Evolutionary conservation across 1,140 invertebrate species (phyloP).

Genomic region (Apis florea): DNA sequence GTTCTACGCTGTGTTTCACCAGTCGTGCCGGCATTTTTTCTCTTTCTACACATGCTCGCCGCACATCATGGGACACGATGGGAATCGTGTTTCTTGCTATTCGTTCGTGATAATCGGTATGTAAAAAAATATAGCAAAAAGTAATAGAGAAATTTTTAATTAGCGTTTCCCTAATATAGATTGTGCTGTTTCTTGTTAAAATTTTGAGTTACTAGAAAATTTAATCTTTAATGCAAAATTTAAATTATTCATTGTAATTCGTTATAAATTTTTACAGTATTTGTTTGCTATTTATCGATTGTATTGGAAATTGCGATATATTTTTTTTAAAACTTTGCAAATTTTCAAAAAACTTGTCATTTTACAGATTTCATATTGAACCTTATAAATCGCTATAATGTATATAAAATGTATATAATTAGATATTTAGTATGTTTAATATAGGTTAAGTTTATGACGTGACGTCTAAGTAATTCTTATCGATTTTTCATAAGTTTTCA

Average conservation of each 20-base stretch:
- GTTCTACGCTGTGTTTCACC: conserved; percentile 56
- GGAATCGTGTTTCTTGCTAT: conserved; percentile 1
- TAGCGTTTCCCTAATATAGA: conserved; percentile 10
- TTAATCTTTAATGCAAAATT: background rate
- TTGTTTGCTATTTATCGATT: background rate
- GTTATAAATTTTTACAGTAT: background rate
- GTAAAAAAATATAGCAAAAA: conserved; percentile 14
- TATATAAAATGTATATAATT: too few relatives aligned
- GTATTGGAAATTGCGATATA: background rate
- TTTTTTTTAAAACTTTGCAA: too few relatives aligned
- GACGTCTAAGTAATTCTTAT: background rate
- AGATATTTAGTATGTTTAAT: too few relatives aligned
- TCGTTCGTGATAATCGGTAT: conserved; percentile 5
- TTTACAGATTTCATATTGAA: background rate
- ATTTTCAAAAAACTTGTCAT: too few relatives aligned
- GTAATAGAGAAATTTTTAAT: background rate
- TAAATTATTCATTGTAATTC: background rate
- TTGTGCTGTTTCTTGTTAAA: background rate
- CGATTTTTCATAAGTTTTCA: background rate
- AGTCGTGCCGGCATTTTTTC: background rate
- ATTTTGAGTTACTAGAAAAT: too few relatives aligned
- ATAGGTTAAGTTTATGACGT: background rate
- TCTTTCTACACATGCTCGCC: background rate
- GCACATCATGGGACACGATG: background rate
- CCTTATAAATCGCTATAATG: background rate